Conservation (phyloP, 2,113 vertebrate species). For the Ictidomys tridecemlineatus region DNA sequence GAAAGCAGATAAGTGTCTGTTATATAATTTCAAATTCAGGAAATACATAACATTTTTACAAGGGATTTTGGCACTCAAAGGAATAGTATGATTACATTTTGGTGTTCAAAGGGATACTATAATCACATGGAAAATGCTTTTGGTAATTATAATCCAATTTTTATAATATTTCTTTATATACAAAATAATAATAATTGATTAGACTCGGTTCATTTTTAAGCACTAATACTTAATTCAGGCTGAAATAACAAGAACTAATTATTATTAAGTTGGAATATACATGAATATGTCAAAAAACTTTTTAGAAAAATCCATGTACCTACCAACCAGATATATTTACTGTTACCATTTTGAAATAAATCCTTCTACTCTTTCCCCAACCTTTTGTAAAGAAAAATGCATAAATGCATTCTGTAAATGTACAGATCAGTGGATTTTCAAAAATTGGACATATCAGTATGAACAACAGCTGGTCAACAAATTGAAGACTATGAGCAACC, state of each 20-base stretch:
- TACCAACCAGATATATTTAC: background rate
- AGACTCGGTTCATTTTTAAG: slow-evolving; percentile 18
- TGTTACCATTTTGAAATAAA: background rate
- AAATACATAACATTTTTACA: background rate
- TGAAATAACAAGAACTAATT: background rate
- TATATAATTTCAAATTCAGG: background rate
- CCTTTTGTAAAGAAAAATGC: background rate
- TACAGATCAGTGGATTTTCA: background rate
- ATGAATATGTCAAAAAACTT: background rate
- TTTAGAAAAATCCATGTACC: background rate
- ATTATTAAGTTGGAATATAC: background rate
- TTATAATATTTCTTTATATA: background rate
- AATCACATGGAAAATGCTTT: background rate
- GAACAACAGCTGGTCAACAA: background rate
- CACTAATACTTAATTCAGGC: background rate
- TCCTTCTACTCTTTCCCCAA: background rate
- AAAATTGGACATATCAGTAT: background rate
- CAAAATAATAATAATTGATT: background rate
- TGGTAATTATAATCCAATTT: background rate
- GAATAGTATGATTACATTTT: background rate
- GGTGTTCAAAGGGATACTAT: background rate
- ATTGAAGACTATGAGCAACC: background rate
- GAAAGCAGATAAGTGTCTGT: background rate
- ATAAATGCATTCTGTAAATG: background rate
- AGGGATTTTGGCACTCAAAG: background rate